Conservation (phyloP, 2,113 vertebrate genomes). For the Choloepus hoffmanni region DNA sequence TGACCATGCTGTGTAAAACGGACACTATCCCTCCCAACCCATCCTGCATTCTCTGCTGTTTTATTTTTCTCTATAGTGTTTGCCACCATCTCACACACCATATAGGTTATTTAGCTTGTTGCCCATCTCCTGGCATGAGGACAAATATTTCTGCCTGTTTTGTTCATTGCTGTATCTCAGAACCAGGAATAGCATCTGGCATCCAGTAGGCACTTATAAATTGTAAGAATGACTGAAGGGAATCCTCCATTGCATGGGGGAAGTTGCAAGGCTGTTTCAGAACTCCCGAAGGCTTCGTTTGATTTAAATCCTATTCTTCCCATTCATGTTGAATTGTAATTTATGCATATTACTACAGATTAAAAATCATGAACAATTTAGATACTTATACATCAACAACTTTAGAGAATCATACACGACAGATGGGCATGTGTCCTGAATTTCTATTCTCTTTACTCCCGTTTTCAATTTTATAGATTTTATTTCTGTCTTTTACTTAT, state of each 20-base stretch:
- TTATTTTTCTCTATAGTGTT: not conserved
- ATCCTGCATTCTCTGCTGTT: not conserved
- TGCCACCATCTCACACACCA: too few relatives aligned
- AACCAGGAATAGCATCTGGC: not conserved
- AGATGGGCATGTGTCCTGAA: not conserved
- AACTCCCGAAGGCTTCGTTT: not conserved
- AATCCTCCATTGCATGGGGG: fast-evolving
- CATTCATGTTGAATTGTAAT: not conserved
- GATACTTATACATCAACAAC: not conserved
- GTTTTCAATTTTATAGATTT: not conserved
- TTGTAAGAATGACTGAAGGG: not conserved
- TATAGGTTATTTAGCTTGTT: fast-evolving
- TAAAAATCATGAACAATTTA: not conserved
- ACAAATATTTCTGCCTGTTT: not conserved
- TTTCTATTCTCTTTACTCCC: not conserved
- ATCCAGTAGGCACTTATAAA: not conserved
- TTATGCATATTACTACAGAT: not conserved
- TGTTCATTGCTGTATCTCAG: fast-evolving
- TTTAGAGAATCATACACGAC: not conserved
- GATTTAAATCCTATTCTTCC: not conserved
- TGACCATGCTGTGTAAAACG: fast-evolving
- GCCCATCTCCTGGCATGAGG: fast-evolving
- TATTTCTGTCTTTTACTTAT: not conserved
- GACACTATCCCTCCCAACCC: not conserved
- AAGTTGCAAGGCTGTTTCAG: not conserved